These are phyloP conservation scores for Coenonympha glycerion DNA, from an alignment of 2,888 invertebrate species.

Conservation along the genomic window DNA sequence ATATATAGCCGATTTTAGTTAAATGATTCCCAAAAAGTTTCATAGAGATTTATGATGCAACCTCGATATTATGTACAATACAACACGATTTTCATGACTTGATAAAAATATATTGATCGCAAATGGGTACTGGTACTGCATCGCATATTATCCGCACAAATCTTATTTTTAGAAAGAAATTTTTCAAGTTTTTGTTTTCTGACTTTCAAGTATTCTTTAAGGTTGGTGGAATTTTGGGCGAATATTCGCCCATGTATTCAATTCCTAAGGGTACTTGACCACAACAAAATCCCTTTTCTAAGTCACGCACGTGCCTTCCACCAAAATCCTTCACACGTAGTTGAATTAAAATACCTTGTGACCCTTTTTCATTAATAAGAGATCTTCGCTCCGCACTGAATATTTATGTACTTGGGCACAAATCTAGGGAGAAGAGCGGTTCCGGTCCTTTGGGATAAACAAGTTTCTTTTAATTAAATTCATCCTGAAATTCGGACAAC, in stretches of 20 bases:
- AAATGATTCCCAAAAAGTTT: too few species aligned
- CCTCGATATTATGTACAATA: too few species aligned
- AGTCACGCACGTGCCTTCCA: slow-evolving; percentile 43
- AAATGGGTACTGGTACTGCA: too few species aligned
- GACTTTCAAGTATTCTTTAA: neutral
- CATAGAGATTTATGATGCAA: too few species aligned
- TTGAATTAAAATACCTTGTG: slow-evolving; percentile 76
- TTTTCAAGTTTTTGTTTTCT: neutral
- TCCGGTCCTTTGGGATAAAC: neutral
- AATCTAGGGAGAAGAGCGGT: slow-evolving; percentile 26
- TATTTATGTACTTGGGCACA: slow-evolving; percentile 62
- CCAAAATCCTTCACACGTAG: slow-evolving; percentile 72
- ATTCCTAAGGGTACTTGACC: slow-evolving; percentile 20
- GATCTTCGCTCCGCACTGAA: slow-evolving; percentile 71
- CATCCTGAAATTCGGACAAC: too few species aligned
- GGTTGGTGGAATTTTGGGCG: neutral
- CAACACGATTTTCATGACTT: too few species aligned
- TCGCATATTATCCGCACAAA: too few species aligned
- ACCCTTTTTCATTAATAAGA: slow-evolving; percentile 77
- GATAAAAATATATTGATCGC: too few species aligned
- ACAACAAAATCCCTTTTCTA: slow-evolving; percentile 25
- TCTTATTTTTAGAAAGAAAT: too few species aligned
- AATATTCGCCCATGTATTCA: slow-evolving; percentile 13
- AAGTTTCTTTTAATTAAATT: too few species aligned
- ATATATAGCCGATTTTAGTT: too few species aligned